phyloP scores from a whole-genome alignment of 2,888 invertebrate species.

The Spilosoma lubricipeda region DNA sequence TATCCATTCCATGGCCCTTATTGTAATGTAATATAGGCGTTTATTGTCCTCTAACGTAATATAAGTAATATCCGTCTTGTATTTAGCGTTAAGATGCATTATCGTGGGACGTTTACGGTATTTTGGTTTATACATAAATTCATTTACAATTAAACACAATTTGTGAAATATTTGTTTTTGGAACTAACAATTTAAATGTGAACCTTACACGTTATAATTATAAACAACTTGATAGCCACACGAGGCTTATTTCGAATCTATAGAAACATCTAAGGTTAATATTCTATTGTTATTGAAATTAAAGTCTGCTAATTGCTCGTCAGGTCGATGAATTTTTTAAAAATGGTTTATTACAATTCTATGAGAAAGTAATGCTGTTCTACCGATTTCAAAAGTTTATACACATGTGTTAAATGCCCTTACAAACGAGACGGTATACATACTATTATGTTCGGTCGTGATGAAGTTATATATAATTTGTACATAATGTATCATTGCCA shows the following conservation, averaged over 20 bases:
- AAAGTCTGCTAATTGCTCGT: neutral
- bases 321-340: neutral
- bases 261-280: neutral
- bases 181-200: neutral
- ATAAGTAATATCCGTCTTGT: conserved; percentile 83
- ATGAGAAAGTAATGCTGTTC: neutral
- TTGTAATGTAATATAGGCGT: conserved; percentile 79
- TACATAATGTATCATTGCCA: conserved; percentile 34
- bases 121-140: conserved; percentile 21
- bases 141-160: neutral
- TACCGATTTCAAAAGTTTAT: neutral
- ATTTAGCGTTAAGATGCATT: conserved; percentile 74
- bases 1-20: conserved; percentile 82
- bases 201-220: too few relatives aligned
- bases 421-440: conserved; percentile 15
- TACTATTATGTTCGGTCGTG: conserved; percentile 17
- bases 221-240: neutral
- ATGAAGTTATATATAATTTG: conserved; percentile 33
- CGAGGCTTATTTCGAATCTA: neutral
- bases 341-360: neutral
- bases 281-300: neutral
- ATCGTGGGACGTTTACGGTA: conserved; percentile 40
- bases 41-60: conserved; percentile 75
- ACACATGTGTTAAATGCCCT: neutral
- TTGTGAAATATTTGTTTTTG: neutral